Evolutionary conservation across 2,888 invertebrate species (phyloP), one percentile per base, ranked within the genome.

Genomic region (Chaetogeoica ovagalla): DNA sequence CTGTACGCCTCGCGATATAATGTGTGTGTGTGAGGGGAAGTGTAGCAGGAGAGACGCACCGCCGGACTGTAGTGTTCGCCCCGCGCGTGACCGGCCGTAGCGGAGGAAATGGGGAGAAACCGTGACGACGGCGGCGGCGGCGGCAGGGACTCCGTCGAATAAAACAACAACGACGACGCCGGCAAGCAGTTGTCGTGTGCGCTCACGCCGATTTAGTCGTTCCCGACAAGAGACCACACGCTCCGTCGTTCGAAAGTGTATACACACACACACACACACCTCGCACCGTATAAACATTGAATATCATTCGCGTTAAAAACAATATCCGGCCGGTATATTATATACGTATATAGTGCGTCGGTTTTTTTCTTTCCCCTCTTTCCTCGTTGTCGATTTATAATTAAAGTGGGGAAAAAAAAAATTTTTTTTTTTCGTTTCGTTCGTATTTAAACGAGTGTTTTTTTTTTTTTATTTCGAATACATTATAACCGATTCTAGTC

Each of bases 141-240:
- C 59, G 71, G 77, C 77, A 79, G 77, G 70, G 70, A 79, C 70
- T 55, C 70, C 63, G 55, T 62, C 52, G 77, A 63, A 79, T 70
- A 63, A 79, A 70, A 79, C 77, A 70, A 79, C 77, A 39, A 19
- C 65, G 65, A 48, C 72, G 76, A 55, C 76, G 68, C 77, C 77
- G 77, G 62, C 77, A 70, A 79, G 70, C 70, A 70, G 77, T 79
- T 70, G 77, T 79, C 79, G 79, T 79, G 79, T 71, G 79, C 79
- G 79, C 71, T 79, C 79, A 79, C 79, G 70, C 79, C 71, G 79
- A 79, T 79, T 79, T 79, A 71, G 79, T 79, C 43, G 79, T 79
- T 79, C 55, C 79, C 37, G 60, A 15, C 76, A 48, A n/a, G 13
- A 21, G 3, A 55, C 65, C 21, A 21, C 11, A 52, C 52, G 43